Base-by-base conservation (phyloP, 2,888 invertebrate species). In the Drosophila borborema region DNA sequence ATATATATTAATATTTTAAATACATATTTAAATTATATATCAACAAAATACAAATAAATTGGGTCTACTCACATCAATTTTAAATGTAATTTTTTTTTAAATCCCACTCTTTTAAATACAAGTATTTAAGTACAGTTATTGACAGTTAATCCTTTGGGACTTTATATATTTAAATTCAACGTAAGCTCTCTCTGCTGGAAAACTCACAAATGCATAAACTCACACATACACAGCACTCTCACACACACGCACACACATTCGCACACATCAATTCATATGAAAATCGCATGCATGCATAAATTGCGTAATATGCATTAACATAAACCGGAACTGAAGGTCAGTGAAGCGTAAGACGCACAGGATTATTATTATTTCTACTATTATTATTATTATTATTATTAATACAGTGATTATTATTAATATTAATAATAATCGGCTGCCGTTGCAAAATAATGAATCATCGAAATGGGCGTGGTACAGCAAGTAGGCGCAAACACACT, bases 321-420 rank as follows among this genome's bases (percentile, higher is more conserved):
- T 79, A 73, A 86, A 74, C 90, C 74, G 88, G 88, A 86, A 86
- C 77, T 76, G 61, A 71, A 60, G 67, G 51, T 64, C 84, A 90
- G 64, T 89, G 90, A 80, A 81, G 88, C 76, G 90, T 74, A 60
- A 73, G 71, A 63, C 66, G 61, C 58, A 59, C 66, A 66, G 68
- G 74, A 79, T 79, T 87, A 81, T 76, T 79, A 80, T 74, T 72
- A 77, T 78, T 73, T 73, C 63, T 77, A 80, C 40, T 78, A 84
- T 68, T 71, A 82, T 58, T 75, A 75, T 59, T 84, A 76, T 53
- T 40, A 55, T 7, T 43, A 51, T 16, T 36, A 49, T 23, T 64
- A 49, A 18, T 64, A 45, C 28, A 6, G 28, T 28, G 28, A 62
- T 36, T 43, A 51, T 16, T 36, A 49, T 23, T 64, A 49, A 23